A percentile compares a stretch with the other conserved stretches of the same genome.
These are phyloP conservation scores for Panthera tigris DNA, from an alignment of 2,113 vertebrate species.

Conservation along the genomic window DNA sequence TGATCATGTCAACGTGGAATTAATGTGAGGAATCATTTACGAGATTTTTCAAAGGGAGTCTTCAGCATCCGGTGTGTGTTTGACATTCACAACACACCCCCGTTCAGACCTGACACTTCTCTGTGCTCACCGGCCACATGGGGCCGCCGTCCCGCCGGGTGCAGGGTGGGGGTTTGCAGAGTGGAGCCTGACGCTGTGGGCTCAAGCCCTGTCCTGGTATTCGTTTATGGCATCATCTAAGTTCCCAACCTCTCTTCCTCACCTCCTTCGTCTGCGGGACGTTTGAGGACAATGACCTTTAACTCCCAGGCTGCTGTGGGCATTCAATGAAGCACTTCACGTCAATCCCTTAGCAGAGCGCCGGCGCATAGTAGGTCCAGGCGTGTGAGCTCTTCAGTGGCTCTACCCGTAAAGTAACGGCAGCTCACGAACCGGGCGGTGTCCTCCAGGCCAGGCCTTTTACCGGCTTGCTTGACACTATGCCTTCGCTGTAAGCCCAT, in stretches of 20 bases:
- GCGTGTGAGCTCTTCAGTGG: fast-evolving
- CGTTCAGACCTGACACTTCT: fast-evolving
- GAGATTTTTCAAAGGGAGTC: not conserved
- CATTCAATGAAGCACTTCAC: not conserved
- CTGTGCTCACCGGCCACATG: fast-evolving
- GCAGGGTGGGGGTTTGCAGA: fast-evolving
- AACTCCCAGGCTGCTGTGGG: not conserved
- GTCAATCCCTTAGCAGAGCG: not conserved
- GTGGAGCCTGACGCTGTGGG: fast-evolving
- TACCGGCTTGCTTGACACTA: not conserved
- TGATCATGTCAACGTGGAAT: not conserved
- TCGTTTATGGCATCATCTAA: fast-evolving
- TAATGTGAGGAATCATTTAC: not conserved
- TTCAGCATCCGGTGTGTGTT: not conserved
- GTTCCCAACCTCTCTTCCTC: not conserved
- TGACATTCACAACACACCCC: not conserved
- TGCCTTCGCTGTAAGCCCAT: not conserved
- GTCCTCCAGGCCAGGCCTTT: not conserved
- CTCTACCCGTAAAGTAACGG: not conserved
- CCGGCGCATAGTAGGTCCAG: not conserved
- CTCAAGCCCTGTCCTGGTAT: not conserved
- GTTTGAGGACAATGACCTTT: fast-evolving
- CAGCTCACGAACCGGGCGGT: not conserved
- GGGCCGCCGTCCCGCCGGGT: fast-evolving
- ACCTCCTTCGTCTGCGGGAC: not conserved